Percentiles rank a stretch among this genome's conserved stretches.
Conservation (phyloP, 2,888 invertebrate genomes). For the Sinodicranocentrus sp. region DNA sequence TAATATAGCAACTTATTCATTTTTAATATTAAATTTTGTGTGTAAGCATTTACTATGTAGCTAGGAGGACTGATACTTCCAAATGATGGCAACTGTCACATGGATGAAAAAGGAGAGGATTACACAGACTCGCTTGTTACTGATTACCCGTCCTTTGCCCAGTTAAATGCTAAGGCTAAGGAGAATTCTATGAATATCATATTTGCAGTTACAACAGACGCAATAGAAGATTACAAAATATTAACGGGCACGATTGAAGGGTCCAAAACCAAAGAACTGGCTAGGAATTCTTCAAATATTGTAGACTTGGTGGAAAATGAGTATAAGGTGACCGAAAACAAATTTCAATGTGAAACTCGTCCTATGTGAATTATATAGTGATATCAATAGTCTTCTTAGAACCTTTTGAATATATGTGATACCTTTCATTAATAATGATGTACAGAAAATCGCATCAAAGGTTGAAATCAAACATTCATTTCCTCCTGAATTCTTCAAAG, state of each 20-base stretch:
- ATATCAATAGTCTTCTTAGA: no score
- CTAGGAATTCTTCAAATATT: constrained; percentile 96
- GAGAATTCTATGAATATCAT: constrained; percentile 97
- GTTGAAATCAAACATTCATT: constrained; percentile 63
- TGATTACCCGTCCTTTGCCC: constrained; percentile 99
- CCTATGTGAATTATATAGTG: no score
- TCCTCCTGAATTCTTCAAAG: constrained; percentile 50
- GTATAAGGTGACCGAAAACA: constrained; percentile 83
- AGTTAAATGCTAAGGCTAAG: constrained; percentile 86
- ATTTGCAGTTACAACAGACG: constrained; percentile 92
- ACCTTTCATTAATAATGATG: background rate
- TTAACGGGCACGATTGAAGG: constrained; percentile 94
- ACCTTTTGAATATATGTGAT: no score
- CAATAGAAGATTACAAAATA: constrained; percentile 89
- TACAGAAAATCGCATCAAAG: constrained; percentile 52
- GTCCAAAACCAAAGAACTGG: constrained; percentile 92
- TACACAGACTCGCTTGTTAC: constrained; percentile 91
- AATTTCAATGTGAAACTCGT: no score
- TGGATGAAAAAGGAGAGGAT: constrained; percentile 82
- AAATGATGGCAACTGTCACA: constrained; percentile 94
- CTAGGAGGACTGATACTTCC: constrained; percentile 95
- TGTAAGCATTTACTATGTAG: constrained; percentile 79
- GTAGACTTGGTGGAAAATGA: constrained; percentile 95
- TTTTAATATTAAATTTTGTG: no score
- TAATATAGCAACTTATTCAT: background rate